Conservation (phyloP, 1,140 invertebrate species). For the Parasteatoda tepidariorum region DNA sequence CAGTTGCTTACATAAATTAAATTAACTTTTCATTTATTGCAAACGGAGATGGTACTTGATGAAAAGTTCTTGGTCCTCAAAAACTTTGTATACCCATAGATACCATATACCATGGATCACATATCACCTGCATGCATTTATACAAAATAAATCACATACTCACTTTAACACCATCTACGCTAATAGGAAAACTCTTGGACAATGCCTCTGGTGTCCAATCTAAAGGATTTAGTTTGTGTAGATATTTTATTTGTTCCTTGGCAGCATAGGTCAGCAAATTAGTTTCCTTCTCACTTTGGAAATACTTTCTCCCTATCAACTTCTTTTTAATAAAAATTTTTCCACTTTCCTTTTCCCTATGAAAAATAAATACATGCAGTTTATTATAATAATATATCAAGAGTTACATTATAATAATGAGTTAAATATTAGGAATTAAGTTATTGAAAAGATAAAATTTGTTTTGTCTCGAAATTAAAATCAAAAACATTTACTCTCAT, state of each 20-base stretch:
- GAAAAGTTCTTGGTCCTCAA: too few species aligned
- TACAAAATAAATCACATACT: too few species aligned
- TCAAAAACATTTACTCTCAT: not conserved
- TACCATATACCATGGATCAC: too few species aligned
- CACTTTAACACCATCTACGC: slow-evolving; percentile 62
- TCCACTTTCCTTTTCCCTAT: slow-evolving; percentile 60
- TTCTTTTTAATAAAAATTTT: slow-evolving; percentile 72
- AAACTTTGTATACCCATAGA: too few species aligned
- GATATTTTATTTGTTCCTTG: slow-evolving; percentile 82
- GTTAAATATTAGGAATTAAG: not conserved
- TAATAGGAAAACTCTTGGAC: slow-evolving; percentile 82
- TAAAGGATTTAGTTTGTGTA: slow-evolving; percentile 76
- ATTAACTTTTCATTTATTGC: too few species aligned
- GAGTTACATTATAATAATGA: not conserved
- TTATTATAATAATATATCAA: not conserved
- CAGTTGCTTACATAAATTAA: too few species aligned
- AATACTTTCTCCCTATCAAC: slow-evolving; percentile 80
- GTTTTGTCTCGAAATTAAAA: not conserved
- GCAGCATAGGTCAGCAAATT: slow-evolving; percentile 86
- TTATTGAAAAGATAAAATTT: not conserved
- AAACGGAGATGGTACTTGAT: too few species aligned
- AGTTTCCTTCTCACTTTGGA: slow-evolving; percentile 74
- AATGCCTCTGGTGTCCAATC: slow-evolving; percentile 80
- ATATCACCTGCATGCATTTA: too few species aligned
- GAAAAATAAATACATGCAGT: too few species aligned